These are phyloP conservation scores for Syngnathus acus DNA, from an alignment of 2,797 vertebrate genomes.

Conservation along the genomic window DNA sequence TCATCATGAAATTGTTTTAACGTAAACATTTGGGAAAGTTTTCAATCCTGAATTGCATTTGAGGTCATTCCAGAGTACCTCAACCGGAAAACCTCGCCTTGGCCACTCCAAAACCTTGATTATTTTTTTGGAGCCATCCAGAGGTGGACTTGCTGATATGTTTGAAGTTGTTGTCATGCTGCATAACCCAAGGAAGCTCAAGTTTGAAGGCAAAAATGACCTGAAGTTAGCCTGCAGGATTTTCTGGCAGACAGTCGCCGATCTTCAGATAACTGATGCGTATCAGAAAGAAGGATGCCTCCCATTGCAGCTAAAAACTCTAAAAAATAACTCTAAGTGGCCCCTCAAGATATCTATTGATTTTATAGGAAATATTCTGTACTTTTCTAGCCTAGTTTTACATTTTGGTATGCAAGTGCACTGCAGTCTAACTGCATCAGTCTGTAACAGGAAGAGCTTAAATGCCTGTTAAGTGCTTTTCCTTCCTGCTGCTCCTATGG, in stretches of 20 bases:
- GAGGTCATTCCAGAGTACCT: not conserved
- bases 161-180: not conserved
- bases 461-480: not conserved
- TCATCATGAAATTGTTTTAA: too few relatives aligned
- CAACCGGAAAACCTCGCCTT: too few relatives aligned
- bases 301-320: too few relatives aligned
- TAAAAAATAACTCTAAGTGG: too few relatives aligned
- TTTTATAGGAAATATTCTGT: too few relatives aligned
- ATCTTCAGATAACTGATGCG: not conserved
- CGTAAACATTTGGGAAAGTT: not conserved
- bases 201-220: not conserved
- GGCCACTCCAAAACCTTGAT: not conserved
- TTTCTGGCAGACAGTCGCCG: not conserved
- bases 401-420: not conserved
- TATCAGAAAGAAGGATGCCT: not conserved
- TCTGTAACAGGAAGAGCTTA: conserved; percentile 5
- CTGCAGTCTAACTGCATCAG: conserved; percentile 1
- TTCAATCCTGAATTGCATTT: not conserved
- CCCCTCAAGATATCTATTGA: too few relatives aligned
- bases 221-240: not conserved
- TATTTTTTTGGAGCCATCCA: not conserved
- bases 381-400: not conserved
- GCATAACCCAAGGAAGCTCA: not conserved
- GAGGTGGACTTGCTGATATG: not conserved
- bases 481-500: not conserved